Percentiles rank a stretch among this genome's conserved stretches.
Evolutionary conservation across 2,797 vertebrate genomes (phyloP).

Genomic region (Anas bernieri): DNA sequence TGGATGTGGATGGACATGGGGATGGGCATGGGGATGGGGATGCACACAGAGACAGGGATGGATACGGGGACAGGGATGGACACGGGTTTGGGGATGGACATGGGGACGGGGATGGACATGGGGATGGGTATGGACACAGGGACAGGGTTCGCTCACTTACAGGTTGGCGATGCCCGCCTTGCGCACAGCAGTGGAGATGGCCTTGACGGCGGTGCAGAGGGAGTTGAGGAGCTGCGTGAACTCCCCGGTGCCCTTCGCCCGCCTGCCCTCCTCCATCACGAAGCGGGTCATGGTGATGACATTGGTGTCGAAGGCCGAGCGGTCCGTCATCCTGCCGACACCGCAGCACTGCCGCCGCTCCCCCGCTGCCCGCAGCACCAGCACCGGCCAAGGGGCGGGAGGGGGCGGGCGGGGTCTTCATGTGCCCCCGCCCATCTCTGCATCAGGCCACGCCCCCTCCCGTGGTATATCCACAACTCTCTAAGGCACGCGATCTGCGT

Average conservation of each 20-base stretch:
- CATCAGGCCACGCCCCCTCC: too few relatives aligned
- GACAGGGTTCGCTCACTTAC: conserved; percentile 58
- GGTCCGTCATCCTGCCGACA: conserved; percentile 82
- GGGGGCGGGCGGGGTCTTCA: neutral
- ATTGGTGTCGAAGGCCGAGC: conserved; percentile 89
- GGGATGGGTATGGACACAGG: too few relatives aligned
- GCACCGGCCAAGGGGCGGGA: neutral
- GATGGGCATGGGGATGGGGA: too few relatives aligned
- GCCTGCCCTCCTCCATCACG: conserved; percentile 90
- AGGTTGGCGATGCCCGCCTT: conserved; percentile 85
- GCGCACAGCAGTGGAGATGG: conserved; percentile 84
- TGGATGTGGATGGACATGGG: too few relatives aligned
- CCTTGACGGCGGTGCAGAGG: conserved; percentile 89
- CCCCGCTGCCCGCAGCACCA: neutral
- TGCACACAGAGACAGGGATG: too few relatives aligned
- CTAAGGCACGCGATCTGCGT: too few relatives aligned
- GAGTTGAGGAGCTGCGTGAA: conserved; percentile 92
- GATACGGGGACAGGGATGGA: too few relatives aligned
- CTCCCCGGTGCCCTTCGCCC: conserved; percentile 89
- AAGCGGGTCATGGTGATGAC: conserved; percentile 93
- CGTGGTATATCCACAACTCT: too few relatives aligned
- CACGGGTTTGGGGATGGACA: too few relatives aligned
- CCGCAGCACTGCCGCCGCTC: rapidly evolving
- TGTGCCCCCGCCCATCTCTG: too few relatives aligned
- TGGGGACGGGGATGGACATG: too few relatives aligned